phyloP scores from a whole-genome alignment of 2,888 invertebrate genomes.

The Unio delphinus region DNA sequence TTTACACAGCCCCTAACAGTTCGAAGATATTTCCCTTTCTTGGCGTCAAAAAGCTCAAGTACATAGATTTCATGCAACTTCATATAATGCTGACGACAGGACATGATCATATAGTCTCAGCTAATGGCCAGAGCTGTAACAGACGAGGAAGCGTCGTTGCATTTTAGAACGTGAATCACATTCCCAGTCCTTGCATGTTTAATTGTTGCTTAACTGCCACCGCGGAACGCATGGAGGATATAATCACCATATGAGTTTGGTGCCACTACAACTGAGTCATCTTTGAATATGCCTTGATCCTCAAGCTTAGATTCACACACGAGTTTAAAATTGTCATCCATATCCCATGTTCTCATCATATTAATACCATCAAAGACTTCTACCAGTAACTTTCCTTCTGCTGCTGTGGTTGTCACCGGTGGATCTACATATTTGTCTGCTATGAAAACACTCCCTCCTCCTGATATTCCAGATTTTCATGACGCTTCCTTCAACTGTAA shows the following conservation, averaged over 20 bases:
- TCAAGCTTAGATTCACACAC: constrained; percentile 45
- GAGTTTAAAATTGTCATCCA: constrained; percentile 43
- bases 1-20: constrained; percentile 64
- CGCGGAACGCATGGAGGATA: constrained; percentile 63
- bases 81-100: constrained; percentile 63
- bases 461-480: constrained; percentile 61
- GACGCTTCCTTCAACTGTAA: constrained; percentile 58
- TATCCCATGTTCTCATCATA: constrained; percentile 58
- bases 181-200: constrained; percentile 60
- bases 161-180: constrained; percentile 55
- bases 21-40: constrained; percentile 59
- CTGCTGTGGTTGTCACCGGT: constrained; percentile 56
- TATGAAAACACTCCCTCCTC: constrained; percentile 41
- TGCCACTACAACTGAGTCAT: constrained; percentile 57
- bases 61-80: constrained; percentile 60
- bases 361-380: constrained; percentile 65
- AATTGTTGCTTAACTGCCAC: constrained; percentile 55
- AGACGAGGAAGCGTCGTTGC: constrained; percentile 56
- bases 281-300: constrained; percentile 56
- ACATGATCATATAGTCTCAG: constrained; percentile 64
- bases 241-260: constrained; percentile 51
- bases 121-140: constrained; percentile 62
- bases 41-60: constrained; percentile 64
- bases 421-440: constrained; percentile 61
- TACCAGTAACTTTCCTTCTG: constrained; percentile 56